These are phyloP conservation scores for Spilosoma lubricipeda DNA, from an alignment of 2,888 invertebrate genomes.

Conservation along the genomic window DNA sequence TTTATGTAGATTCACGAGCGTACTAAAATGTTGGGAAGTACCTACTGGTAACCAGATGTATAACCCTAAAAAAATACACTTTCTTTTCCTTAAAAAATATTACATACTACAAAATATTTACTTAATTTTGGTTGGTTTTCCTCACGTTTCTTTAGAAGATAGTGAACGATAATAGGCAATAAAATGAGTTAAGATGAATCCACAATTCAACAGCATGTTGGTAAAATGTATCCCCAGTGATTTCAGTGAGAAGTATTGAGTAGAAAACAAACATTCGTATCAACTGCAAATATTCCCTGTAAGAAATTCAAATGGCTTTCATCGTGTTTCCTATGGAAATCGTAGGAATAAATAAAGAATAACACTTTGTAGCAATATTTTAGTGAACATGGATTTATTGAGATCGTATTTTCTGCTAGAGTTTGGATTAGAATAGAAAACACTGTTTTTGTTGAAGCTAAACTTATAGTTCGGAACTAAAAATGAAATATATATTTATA, in stretches of 20 bases:
- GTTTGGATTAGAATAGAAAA: conserved; percentile 63
- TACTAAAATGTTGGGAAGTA: neutral
- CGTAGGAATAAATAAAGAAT: conserved; percentile 75
- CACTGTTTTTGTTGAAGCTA: conserved; percentile 48
- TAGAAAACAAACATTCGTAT: conserved; percentile 73
- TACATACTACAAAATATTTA: too few species aligned
- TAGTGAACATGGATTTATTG: conserved; percentile 53
- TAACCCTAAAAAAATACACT: neutral
- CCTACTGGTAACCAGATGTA: neutral
- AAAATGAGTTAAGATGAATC: conserved; percentile 39
- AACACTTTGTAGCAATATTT: conserved; percentile 55
- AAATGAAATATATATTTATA: too few species aligned
- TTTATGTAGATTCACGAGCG: neutral
- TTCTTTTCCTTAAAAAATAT: too few species aligned
- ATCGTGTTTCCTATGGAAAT: conserved; percentile 75
- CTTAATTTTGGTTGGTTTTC: conserved; percentile 18
- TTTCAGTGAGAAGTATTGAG: conserved; percentile 56
- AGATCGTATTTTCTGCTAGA: conserved; percentile 57
- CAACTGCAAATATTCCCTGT: conserved; percentile 67
- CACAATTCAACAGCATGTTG: conserved; percentile 56
- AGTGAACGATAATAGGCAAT: conserved; percentile 12
- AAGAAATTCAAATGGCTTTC: conserved; percentile 74
- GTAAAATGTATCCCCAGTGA: conserved; percentile 66
- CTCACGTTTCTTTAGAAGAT: conserved; percentile 16
- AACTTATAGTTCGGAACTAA: conserved; percentile 43